A percentile compares a stretch with the other conserved stretches of the same genome.
Evolutionary conservation across 2,888 invertebrate genomes (phyloP).

Genomic region (Seira sanloemensis): DNA sequence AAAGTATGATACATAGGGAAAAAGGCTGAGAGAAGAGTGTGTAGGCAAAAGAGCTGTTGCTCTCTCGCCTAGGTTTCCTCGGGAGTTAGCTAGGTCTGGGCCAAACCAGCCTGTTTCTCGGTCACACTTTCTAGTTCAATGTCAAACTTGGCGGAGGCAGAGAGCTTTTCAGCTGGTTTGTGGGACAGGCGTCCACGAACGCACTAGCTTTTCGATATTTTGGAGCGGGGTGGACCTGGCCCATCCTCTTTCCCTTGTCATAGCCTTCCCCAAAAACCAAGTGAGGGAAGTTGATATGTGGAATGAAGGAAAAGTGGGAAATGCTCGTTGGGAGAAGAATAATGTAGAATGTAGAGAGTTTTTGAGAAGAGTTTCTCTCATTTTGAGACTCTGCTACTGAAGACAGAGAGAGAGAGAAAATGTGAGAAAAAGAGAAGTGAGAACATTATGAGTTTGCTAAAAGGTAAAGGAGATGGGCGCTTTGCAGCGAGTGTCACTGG

Average conservation of each 20-base stretch:
- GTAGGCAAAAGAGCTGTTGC: slow-evolving; percentile 19
- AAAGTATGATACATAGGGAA: neutral
- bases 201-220: too few species aligned
- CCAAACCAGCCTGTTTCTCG: slow-evolving; percentile 56
- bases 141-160: slow-evolving; percentile 34
- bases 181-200: neutral
- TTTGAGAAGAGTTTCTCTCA: too few species aligned
- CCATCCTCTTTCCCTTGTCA: too few species aligned
- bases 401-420: too few species aligned
- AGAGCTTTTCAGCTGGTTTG: neutral
- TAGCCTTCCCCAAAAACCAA: neutral
- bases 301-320: too few species aligned
- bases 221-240: too few species aligned
- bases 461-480: neutral
- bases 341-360: too few species aligned
- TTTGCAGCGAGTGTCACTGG: neutral
- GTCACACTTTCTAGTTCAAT: slow-evolving; percentile 59
- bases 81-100: slow-evolving; percentile 57
- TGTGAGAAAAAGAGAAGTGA: too few species aligned
- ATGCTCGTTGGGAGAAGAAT: too few species aligned
- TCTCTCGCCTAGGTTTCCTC: neutral
- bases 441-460: too few species aligned
- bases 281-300: neutral
- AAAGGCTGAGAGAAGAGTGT: slow-evolving; percentile 5
- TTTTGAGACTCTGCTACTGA: too few species aligned